Evolutionary conservation across 2,888 invertebrate species (phyloP).

Genomic region (Furcula furcula): DNA sequence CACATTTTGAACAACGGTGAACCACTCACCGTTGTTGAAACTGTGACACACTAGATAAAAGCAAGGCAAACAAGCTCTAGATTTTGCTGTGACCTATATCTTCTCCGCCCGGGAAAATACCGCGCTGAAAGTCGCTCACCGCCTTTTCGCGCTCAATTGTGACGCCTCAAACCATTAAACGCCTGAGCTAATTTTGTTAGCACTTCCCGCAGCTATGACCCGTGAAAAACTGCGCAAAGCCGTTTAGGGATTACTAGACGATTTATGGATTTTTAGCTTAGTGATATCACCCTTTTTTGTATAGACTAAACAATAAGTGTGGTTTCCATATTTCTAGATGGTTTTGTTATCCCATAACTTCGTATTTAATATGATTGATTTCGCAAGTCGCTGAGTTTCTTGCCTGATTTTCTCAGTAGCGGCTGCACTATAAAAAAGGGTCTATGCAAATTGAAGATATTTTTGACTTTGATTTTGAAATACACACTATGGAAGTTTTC

Average conservation of each 20-base stretch:
- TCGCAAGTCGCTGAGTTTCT: no score
- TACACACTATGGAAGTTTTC: no score
- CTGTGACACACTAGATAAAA: conserved; percentile 35
- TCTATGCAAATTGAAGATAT: no score
- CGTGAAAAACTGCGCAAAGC: conserved; percentile 31
- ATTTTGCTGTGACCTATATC: conserved; percentile 53
- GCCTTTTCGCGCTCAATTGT: conserved; percentile 47
- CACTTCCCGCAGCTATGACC: conserved; percentile 35
- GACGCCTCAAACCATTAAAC: conserved; percentile 41
- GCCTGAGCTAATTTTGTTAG: conserved; percentile 44
- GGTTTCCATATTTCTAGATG: conserved; percentile 11
- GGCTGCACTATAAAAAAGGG: no score
- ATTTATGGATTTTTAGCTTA: conserved; percentile 11
- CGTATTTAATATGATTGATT: no score
- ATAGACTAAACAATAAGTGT: no score
- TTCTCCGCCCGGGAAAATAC: conserved; percentile 41
- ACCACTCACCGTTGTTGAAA: no score
- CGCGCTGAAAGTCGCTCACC: conserved; percentile 42
- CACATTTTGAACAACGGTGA: conserved; percentile 9
- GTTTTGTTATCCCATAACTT: no score
- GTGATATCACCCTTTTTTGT: no score
- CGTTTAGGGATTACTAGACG: conserved; percentile 23
- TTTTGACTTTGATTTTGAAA: no score
- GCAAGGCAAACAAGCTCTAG: conserved; percentile 33
- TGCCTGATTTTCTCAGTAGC: no score